Evolutionary conservation across 1,140 invertebrate species (phyloP), one percentile per base, ranked within the genome.

Genomic region (Cotesia vestalis): DNA sequence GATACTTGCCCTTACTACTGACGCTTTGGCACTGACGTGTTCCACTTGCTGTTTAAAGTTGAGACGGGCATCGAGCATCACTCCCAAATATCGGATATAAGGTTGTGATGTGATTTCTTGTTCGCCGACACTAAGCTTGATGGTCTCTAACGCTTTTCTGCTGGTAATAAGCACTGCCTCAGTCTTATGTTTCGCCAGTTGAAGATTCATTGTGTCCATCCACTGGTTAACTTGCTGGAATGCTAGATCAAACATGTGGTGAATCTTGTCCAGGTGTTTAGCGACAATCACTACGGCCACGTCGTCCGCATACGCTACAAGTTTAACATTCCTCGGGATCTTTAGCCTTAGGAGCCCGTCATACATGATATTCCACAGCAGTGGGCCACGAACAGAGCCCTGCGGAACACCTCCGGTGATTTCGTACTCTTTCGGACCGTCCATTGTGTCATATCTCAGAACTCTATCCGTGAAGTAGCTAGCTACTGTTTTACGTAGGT

Each of bases 111-210:
- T 61, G 55, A 73, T 68, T 51, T 71, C 51, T 5, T 57, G 61
- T 0, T 57, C 60, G 1, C 69, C 69, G 46, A 71, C 61, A 36
- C 59, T 46, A 27, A 53, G 27, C 46, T 46, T 71, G 9, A 71
- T 63, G 0, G 69, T 55, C 12, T 72, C 53, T 0, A 59, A 0
- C 1, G 0, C 38, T 20, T 72, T 72, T 51, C 55, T 2, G 63
- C 71, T 66, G 40, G 62, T 72, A 12, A 72, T 67, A 38, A 71
- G 70, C 55, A 73, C 64, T 27, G 69, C 69, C n/a, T 70, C 69
- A 1, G 59, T 70, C 40, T 70, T 70, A 0, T 70, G 59, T 11
- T 73, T n/a, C 0, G 71, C 64, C n/a, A 68, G 27, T 14, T 66
- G 9, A 0, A 72, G 35, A 5, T 61, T 60, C 20, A 67, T 35